phyloP scores from a whole-genome alignment of 2,888 invertebrate genomes.

The Hesperia comma region DNA sequence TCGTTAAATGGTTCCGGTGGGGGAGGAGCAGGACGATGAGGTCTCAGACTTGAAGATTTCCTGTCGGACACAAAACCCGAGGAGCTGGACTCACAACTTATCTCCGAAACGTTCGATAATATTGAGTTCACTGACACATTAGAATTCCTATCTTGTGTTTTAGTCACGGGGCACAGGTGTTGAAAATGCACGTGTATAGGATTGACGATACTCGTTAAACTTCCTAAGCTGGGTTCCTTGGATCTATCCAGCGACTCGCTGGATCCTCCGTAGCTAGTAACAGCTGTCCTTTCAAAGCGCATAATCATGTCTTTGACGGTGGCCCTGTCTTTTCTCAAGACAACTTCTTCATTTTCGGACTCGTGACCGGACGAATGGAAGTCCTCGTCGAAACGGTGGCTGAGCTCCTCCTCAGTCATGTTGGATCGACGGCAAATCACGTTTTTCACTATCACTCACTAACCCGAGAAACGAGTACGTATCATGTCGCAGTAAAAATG shows the following conservation, averaged over 20 bases:
- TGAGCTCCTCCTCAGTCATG: slow-evolving; percentile 75
- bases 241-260: slow-evolving; percentile 69
- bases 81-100: slow-evolving; percentile 78
- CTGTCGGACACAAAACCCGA: slow-evolving; percentile 78
- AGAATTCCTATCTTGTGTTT: slow-evolving; percentile 74
- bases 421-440: slow-evolving; percentile 55
- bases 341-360: slow-evolving; percentile 69
- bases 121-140: slow-evolving; percentile 80
- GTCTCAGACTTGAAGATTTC: slow-evolving; percentile 64
- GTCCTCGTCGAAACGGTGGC: slow-evolving; percentile 63
- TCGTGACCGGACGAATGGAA: slow-evolving; percentile 61
- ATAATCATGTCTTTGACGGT: slow-evolving; percentile 76
- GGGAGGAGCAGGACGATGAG: slow-evolving; percentile 77
- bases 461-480: slow-evolving; percentile 65
- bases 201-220: slow-evolving; percentile 72
- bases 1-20: slow-evolving; percentile 73
- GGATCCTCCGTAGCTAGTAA: slow-evolving; percentile 60
- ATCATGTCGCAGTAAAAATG: slow-evolving; percentile 61
- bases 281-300: slow-evolving; percentile 70
- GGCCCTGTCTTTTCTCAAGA: slow-evolving; percentile 66
- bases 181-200: slow-evolving; percentile 72
- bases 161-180: slow-evolving; percentile 67
- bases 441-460: slow-evolving; percentile 65
- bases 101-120: slow-evolving; percentile 75
- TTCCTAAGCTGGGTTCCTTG: slow-evolving; percentile 65